Conservation (phyloP, 2,797 vertebrate genomes). For the Paedocypris micromegethes region DNA sequence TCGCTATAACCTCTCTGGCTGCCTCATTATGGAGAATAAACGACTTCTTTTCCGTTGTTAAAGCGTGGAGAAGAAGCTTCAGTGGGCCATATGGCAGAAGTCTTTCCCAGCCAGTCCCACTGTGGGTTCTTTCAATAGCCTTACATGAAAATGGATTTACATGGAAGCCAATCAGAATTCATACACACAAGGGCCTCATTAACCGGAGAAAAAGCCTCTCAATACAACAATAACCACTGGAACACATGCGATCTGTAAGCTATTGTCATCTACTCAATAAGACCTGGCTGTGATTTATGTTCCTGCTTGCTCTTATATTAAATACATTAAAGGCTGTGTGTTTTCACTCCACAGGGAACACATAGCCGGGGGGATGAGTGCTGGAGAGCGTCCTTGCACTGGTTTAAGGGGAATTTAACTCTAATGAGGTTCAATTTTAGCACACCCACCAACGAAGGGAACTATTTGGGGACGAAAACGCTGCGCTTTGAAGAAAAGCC, state of each 20-base stretch:
- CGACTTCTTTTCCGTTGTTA: slow-evolving; percentile 24
- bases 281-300: slow-evolving; percentile 42
- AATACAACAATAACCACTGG: slow-evolving; percentile 23
- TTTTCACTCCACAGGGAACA: slow-evolving; percentile 40
- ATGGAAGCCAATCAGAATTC: slow-evolving; percentile 22
- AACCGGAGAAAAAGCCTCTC: slow-evolving; percentile 21
- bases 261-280: slow-evolving; percentile 59
- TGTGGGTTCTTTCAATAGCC: slow-evolving; percentile 14
- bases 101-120: slow-evolving; percentile 12
- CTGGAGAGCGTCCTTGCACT: slow-evolving; percentile 23
- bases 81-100: slow-evolving; percentile 34
- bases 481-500: slow-evolving; percentile 16
- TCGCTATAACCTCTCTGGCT: slow-evolving; percentile 10
- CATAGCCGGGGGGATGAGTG: slow-evolving; percentile 24
- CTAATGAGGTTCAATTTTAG: slow-evolving; percentile 40
- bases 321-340: slow-evolving; percentile 42
- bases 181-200: slow-evolving; percentile 22
- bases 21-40: slow-evolving; percentile 33
- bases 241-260: slow-evolving; percentile 31
- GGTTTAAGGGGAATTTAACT: slow-evolving; percentile 40
- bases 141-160: slow-evolving; percentile 16
- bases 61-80: slow-evolving; percentile 11
- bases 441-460: background rate
- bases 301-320: slow-evolving; percentile 41
- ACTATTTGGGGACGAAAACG: background rate